Conservation (phyloP, 2,888 invertebrate genomes). For the Vesta saturnalis region DNA sequence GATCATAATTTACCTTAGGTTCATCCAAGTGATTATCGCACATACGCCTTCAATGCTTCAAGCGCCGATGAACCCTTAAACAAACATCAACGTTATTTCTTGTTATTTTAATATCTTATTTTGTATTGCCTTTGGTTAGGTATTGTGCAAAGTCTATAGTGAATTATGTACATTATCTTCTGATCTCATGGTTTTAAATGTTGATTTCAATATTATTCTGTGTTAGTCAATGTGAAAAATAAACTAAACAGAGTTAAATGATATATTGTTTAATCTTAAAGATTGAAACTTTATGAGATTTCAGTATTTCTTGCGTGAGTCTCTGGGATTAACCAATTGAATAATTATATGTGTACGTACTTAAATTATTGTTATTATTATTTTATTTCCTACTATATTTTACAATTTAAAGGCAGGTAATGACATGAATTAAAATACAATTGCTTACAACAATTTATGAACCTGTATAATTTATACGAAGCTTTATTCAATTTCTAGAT, state of each 20-base stretch:
- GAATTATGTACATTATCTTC: conserved; percentile 59
- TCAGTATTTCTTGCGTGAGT: conserved; percentile 16
- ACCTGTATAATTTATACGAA: background rate
- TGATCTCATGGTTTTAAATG: conserved; percentile 56
- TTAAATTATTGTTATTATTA: conserved; percentile 18
- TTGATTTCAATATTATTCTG: conserved; percentile 41
- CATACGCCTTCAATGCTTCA: conserved; percentile 61
- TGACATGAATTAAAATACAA: conserved; percentile 6
- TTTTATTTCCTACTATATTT: conserved; percentile 4
- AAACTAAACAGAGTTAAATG: background rate
- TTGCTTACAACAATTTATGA: conserved; percentile 1
- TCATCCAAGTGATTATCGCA: conserved; percentile 61
- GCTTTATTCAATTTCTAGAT: background rate
- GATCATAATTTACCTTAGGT: conserved; percentile 56
- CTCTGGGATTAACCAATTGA: conserved; percentile 13
- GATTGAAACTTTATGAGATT: conserved; percentile 14
- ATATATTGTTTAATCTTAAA: conserved; percentile 15
- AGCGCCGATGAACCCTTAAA: conserved; percentile 61
- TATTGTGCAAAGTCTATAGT: conserved; percentile 50
- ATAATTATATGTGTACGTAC: conserved; percentile 11
- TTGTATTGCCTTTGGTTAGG: conserved; percentile 55
- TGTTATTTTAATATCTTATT: conserved; percentile 62
- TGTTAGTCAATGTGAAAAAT: conserved; percentile 8
- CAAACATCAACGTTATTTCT: conserved; percentile 62
- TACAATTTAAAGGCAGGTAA: conserved; percentile 1